phyloP scores from a whole-genome alignment of 2,113 vertebrate species.

The Phrynocephalus versicolor region DNA sequence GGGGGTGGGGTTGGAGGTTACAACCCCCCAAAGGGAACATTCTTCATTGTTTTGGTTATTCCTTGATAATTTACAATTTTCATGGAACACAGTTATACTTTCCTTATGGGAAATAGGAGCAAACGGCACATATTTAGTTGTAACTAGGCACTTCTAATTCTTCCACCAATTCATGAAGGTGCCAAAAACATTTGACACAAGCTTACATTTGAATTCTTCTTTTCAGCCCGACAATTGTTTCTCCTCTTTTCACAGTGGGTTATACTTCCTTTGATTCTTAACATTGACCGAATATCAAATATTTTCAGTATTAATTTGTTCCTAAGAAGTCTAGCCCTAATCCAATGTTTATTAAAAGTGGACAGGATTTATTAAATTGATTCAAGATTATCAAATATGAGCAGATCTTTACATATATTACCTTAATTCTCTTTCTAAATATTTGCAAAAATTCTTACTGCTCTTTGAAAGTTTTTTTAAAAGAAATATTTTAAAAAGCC shows the following conservation, averaged over 20 bases:
- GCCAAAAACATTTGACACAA: neutral
- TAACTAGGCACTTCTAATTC: too few species aligned
- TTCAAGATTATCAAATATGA: conserved; percentile 83
- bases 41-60: too few species aligned
- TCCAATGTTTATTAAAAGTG: conserved; percentile 79
- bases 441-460: conserved; percentile 80
- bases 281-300: conserved; percentile 55
- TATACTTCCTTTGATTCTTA: conserved; percentile 47
- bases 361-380: conserved; percentile 78
- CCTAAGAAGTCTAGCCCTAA: conserved; percentile 77
- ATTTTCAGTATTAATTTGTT: conserved; percentile 77
- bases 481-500: conserved; percentile 17
- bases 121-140: too few species aligned
- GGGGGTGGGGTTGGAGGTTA: too few species aligned
- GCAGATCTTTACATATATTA: conserved; percentile 81
- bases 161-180: neutral
- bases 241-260: neutral
- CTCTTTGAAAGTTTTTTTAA: conserved; percentile 71
- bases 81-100: too few species aligned
- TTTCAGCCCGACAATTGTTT: neutral
- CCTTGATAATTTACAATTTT: too few species aligned
- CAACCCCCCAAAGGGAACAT: too few species aligned
- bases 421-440: conserved; percentile 78
- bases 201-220: neutral
- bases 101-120: too few species aligned